Evolutionary conservation across 2,113 vertebrate species (phyloP).

Genomic region (Tauraco erythrolophus): DNA sequence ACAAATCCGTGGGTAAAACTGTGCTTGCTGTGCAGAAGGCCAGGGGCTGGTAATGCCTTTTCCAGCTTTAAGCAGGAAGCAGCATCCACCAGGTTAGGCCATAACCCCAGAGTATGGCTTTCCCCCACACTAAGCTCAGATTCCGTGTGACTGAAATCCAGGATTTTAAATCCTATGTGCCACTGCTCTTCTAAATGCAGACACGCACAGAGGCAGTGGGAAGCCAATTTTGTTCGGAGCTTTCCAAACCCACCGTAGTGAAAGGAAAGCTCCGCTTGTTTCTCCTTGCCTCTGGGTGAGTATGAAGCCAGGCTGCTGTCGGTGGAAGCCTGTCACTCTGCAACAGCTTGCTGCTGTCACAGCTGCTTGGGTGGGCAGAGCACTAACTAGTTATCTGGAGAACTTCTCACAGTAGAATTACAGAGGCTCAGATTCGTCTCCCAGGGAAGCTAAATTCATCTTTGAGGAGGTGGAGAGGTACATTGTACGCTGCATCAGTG

Average conservation of each 20-base stretch:
- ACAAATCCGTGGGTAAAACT: fast-evolving
- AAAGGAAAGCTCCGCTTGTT: neutral
- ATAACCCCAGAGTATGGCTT: fast-evolving
- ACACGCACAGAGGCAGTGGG: neutral
- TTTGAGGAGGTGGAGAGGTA: neutral
- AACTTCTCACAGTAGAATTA: neutral
- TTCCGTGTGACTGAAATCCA: neutral
- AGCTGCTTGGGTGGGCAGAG: neutral
- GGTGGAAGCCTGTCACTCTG: neutral
- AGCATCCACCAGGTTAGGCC: neutral
- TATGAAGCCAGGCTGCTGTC: fast-evolving
- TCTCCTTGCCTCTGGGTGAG: fast-evolving
- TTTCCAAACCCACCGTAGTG: neutral
- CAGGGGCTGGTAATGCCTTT: neutral
- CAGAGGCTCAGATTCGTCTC: neutral
- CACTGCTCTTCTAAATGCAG: neutral
- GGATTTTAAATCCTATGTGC: neutral
- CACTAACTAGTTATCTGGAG: neutral
- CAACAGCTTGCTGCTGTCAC: neutral
- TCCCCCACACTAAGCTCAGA: neutral
- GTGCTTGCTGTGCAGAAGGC: neutral
- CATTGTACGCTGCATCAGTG: fast-evolving
- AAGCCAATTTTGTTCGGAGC: neutral
- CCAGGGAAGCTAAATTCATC: neutral
- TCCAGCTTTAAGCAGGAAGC: neutral